Evolutionary conservation across 1,140 invertebrate species (phyloP).

Genomic region (Idris sp.): DNA sequence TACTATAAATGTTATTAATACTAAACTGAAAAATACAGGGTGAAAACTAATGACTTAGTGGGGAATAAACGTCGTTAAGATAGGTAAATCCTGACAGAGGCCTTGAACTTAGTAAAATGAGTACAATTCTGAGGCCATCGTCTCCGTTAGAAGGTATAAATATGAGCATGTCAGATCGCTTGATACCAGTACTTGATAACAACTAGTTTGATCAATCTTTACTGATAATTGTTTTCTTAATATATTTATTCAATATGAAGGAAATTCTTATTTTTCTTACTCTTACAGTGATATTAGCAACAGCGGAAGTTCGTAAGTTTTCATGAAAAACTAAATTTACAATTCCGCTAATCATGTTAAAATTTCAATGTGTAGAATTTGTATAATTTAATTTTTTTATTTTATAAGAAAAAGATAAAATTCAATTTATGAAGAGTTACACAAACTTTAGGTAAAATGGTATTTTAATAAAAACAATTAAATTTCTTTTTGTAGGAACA

Average conservation of each 20-base stretch:
- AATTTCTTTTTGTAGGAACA: too few species aligned
- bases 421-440: too few species aligned
- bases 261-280: constrained; percentile 8
- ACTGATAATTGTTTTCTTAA: constrained; percentile 20
- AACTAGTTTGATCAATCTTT: constrained; percentile 42
- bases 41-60: constrained; percentile 26
- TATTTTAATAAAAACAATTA: too few species aligned
- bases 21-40: constrained; percentile 2
- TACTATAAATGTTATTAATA: constrained; percentile 5
- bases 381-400: too few species aligned
- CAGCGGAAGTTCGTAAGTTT: constrained; percentile 68
- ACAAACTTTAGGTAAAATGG: too few species aligned
- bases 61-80: constrained; percentile 24
- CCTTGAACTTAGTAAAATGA: constrained; percentile 68
- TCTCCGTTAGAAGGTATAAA: constrained; percentile 67
- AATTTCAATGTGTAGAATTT: too few species aligned
- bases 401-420: too few species aligned
- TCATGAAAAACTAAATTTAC: too few species aligned
- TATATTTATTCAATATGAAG: constrained; percentile 39
- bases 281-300: constrained; percentile 26
- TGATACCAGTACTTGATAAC: constrained; percentile 56
- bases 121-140: constrained; percentile 61
- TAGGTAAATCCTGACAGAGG: constrained; percentile 54
- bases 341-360: too few species aligned
- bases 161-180: constrained; percentile 47